A percentile compares a stretch with the other conserved stretches of the same genome.
Conservation (phyloP, 2,888 invertebrate species). For the Agyllia agylla region DNA sequence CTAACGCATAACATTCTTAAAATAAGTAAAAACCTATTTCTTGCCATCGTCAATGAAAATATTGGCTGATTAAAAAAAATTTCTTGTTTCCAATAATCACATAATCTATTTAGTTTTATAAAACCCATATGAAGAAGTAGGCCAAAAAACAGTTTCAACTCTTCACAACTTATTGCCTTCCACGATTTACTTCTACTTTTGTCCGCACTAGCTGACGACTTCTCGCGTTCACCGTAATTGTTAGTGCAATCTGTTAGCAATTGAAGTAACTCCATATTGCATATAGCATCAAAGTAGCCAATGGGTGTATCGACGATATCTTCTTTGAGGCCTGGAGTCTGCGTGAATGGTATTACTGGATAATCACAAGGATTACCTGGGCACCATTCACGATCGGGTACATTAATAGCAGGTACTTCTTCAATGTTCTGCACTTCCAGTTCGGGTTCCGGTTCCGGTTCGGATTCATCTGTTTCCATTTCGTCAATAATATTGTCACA, state of each 20-base stretch:
- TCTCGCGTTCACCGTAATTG: conserved; percentile 1
- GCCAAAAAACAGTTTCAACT: conserved; percentile 3
- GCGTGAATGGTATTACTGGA: not conserved
- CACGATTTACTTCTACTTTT: conserved; percentile 3
- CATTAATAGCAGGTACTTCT: not conserved
- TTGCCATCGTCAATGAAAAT: not conserved
- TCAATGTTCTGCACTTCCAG: not conserved
- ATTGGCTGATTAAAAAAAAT: not conserved
- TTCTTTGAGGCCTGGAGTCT: conserved; percentile 3
- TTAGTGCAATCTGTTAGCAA: conserved; percentile 3
- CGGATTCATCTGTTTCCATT: not conserved
- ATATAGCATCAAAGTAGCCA: conserved; percentile 3
- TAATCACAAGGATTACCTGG: not conserved
- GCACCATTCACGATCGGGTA: not conserved
- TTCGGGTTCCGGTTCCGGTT: not conserved
- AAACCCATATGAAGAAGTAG: conserved; percentile 1
- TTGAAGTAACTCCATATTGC: conserved; percentile 3
- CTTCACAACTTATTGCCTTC: conserved; percentile 3
- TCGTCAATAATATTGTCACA: not conserved
- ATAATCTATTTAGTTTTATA: not conserved
- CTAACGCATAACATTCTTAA: not conserved
- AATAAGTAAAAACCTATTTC: not conserved
- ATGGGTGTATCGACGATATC: conserved; percentile 3
- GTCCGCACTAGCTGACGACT: conserved; percentile 3
- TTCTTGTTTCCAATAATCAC: not conserved